phyloP scores from a whole-genome alignment of 2,797 vertebrate genomes.

The Poeciliopsis gracilis region DNA sequence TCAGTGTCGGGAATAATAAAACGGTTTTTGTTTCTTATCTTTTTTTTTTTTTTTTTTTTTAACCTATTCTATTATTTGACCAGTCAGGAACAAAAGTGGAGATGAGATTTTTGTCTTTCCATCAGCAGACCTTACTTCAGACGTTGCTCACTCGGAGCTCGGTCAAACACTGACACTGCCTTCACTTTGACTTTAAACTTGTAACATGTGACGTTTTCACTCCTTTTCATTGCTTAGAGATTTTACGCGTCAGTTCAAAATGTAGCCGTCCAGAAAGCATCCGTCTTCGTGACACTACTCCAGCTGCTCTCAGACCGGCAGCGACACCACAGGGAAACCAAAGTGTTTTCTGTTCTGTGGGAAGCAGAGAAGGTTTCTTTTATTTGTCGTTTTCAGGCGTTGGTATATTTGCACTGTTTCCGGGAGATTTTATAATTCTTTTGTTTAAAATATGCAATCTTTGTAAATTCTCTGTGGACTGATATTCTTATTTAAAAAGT shows the following conservation, averaged over 20 bases:
- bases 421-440: constrained; percentile 58
- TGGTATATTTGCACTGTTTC: constrained; percentile 68
- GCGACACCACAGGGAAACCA: constrained; percentile 7
- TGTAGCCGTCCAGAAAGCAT: constrained; percentile 57
- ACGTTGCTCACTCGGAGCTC: background rate
- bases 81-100: constrained; percentile 1
- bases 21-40: background rate
- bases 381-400: constrained; percentile 49
- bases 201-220: background rate
- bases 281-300: constrained; percentile 43
- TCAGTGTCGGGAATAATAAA: background rate
- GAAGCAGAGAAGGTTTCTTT: constrained; percentile 21
- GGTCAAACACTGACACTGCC: constrained; percentile 23
- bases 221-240: background rate
- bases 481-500: constrained; percentile 60
- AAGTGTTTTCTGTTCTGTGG: constrained; percentile 8
- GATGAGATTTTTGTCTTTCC: background rate
- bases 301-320: constrained; percentile 6
- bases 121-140: constrained; percentile 14
- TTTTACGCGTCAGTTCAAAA: constrained; percentile 46
- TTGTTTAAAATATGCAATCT: constrained; percentile 75
- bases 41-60: background rate
- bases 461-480: constrained; percentile 69
- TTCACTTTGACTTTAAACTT: background rate
- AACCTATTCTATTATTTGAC: background rate